A percentile compares a stretch with the other conserved stretches of the same genome.
Evolutionary conservation across 2,888 invertebrate species (phyloP).

Genomic region (Coleophora deauratella): DNA sequence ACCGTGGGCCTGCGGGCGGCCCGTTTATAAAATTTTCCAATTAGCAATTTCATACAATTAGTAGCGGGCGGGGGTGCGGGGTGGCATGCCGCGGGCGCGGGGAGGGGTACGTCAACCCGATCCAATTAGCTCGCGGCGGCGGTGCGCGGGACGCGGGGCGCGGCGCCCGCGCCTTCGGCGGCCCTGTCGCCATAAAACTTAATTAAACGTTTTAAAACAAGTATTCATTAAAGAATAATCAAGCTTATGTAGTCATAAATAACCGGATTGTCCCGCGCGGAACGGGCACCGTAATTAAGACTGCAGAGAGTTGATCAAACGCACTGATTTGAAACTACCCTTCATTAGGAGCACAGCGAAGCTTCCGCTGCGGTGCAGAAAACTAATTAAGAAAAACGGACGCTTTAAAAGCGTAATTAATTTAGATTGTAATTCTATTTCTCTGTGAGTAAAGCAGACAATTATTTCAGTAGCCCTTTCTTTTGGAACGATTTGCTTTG

Average conservation of each 20-base stretch:
- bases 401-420: conserved; percentile 75
- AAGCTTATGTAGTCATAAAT: conserved; percentile 76
- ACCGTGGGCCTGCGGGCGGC: conserved; percentile 57
- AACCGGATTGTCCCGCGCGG: conserved; percentile 73
- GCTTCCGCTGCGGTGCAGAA: conserved; percentile 73
- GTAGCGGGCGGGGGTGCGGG: conserved; percentile 42
- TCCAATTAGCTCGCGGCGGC: conserved; percentile 73
- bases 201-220: conserved; percentile 76
- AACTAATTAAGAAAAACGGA: conserved; percentile 76
- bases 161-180: conserved; percentile 40
- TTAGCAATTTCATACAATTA: conserved; percentile 75
- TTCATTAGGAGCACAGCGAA: conserved; percentile 63
- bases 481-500: conserved; percentile 67
- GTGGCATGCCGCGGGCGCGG: conserved; percentile 30
- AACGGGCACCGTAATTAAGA: conserved; percentile 73
- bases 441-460: conserved; percentile 71
- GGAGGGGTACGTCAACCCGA: conserved; percentile 66
- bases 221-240: conserved; percentile 76
- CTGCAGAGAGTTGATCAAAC: conserved; percentile 75
- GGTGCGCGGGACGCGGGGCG: conserved; percentile 66
- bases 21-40: conserved; percentile 74
- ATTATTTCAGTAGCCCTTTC: conserved; percentile 73
- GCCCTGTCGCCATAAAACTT: conserved; percentile 75
- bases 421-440: conserved; percentile 75
- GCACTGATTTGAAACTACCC: conserved; percentile 75